Percentiles rank a stretch among this genome's conserved stretches.
These are phyloP conservation scores for Turritopsis dohrnii DNA, from an alignment of 30 jellyfish, hydroid and myxozoan species.

Conservation along the genomic window DNA sequence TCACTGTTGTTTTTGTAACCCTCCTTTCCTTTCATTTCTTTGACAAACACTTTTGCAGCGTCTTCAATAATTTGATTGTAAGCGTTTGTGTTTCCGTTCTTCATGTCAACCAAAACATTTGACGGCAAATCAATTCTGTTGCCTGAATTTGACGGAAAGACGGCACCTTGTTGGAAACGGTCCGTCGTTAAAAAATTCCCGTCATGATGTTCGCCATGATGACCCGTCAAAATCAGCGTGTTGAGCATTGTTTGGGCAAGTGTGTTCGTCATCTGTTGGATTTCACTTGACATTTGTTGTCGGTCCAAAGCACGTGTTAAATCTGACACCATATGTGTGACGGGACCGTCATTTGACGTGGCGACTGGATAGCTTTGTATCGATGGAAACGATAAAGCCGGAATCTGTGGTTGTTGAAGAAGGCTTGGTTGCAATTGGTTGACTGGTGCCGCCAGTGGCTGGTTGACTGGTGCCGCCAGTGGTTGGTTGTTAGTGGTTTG, in stretches of 20 bases:
- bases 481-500: background rate
- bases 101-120: background rate
- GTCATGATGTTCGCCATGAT: constrained; percentile 8
- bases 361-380: background rate
- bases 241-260: constrained; percentile 82
- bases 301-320: constrained; percentile 85
- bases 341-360: constrained; percentile 19
- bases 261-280: constrained; percentile 66
- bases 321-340: constrained; percentile 71
- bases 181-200: background rate
- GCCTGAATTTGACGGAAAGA: background rate
- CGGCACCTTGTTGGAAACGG: background rate
- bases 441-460: background rate
- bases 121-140: background rate
- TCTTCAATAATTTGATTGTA: background rate
- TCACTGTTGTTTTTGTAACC: background rate
- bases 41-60: constrained; percentile 1
- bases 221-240: constrained; percentile 54
- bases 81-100: background rate
- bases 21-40: constrained; percentile 1
- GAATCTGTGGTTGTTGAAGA: background rate
- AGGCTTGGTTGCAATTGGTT: background rate
- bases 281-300: constrained; percentile 78
- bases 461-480: background rate
- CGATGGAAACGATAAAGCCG: background rate